phyloP scores from a whole-genome alignment of 2,113 vertebrate genomes.

The Pseudorasbora parva region DNA sequence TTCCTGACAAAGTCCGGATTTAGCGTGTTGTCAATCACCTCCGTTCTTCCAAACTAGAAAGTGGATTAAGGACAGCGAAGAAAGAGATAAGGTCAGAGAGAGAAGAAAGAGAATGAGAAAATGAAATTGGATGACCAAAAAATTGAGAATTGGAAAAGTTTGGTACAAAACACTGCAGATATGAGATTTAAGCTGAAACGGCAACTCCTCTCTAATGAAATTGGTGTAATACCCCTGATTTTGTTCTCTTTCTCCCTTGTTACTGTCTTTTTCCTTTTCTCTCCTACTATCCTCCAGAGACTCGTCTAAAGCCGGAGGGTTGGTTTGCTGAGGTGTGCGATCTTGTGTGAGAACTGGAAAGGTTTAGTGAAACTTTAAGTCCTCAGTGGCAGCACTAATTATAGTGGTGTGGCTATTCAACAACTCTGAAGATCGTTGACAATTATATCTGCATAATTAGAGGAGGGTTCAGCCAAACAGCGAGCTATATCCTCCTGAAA shows the following conservation, averaged over 20 bases:
- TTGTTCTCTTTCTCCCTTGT: slow-evolving; percentile 1
- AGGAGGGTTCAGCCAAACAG: slow-evolving; percentile 53
- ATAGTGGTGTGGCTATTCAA: slow-evolving; percentile 28
- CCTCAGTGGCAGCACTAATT: slow-evolving; percentile 40
- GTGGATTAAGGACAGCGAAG: slow-evolving; percentile 15
- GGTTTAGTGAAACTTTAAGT: slow-evolving; percentile 1
- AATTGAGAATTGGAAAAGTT: slow-evolving; percentile 12
- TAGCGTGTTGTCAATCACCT: slow-evolving; percentile 94
- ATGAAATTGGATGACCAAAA: neutral
- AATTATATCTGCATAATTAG: slow-evolving; percentile 70
- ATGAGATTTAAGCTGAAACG: slow-evolving; percentile 5
- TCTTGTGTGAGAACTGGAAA: neutral
- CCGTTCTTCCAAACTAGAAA: slow-evolving; percentile 88
- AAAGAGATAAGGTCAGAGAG: slow-evolving; percentile 41
- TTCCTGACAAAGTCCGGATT: slow-evolving; percentile 94
- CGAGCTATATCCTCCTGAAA: slow-evolving; percentile 37
- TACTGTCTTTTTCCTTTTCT: neutral
- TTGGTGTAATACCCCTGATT: neutral
- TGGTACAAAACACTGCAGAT: slow-evolving; percentile 7
- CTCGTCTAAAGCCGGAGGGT: neutral
- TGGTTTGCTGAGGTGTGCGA: neutral
- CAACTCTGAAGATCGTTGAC: slow-evolving; percentile 53
- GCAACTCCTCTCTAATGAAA: slow-evolving; percentile 5
- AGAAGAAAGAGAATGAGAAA: slow-evolving; percentile 41
- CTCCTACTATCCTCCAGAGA: neutral